Conservation (phyloP, 1,140 invertebrate species). For the Sycobia sp. region DNA sequence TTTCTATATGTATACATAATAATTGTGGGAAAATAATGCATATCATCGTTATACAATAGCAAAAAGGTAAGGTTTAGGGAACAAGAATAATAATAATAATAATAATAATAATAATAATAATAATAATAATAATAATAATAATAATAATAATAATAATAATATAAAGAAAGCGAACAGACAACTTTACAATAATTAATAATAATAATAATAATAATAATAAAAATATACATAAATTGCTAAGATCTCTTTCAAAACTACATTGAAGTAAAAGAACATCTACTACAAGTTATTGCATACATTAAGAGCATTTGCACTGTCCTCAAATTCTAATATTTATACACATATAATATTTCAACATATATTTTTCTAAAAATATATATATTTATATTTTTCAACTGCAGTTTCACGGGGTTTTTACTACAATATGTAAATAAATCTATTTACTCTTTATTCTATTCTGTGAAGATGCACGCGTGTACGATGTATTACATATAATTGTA, state of each 20-base stretch:
- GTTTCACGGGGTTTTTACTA: no score
- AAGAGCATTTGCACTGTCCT: conserved; percentile 26
- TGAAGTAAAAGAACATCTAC: conserved; percentile 13
- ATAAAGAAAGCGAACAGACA: conserved; percentile 38
- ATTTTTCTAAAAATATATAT: conserved; percentile 34
- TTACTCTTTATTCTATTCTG: no score
- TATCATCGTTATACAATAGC: conserved; percentile 31
- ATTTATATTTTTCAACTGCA: conserved; percentile 17
- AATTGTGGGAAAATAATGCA: conserved; percentile 26
- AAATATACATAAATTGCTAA: conserved; percentile 35
- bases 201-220: conserved; percentile 39
- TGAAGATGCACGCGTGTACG: no score
- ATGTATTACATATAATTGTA: no score
- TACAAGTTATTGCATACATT: conserved; percentile 15
- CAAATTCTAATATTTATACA: conserved; percentile 32
- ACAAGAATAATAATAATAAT: no score
- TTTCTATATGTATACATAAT: conserved; percentile 28
- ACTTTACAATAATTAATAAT: conserved; percentile 36
- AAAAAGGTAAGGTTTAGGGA: neutral
- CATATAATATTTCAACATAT: conserved; percentile 28
- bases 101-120: conserved; percentile 38
- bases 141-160: conserved; percentile 38
- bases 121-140: conserved; percentile 38
- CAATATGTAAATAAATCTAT: neutral
- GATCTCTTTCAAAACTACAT: conserved; percentile 9